Evolutionary conservation across 1,140 invertebrate genomes (phyloP).

Genomic region (Arctopsyche grandis): DNA sequence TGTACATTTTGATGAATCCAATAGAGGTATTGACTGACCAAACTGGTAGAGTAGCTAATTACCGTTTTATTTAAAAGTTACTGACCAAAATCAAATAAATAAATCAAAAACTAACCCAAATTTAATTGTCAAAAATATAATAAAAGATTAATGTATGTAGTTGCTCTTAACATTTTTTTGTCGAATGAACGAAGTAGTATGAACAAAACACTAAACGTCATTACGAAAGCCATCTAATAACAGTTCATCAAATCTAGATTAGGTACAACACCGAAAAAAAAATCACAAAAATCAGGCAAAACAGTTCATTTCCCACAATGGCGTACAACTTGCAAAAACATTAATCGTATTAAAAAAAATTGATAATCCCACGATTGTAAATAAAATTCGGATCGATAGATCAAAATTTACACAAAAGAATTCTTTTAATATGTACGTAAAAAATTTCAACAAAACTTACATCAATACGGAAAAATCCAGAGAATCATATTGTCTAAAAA

Average conservation of each 20-base stretch:
- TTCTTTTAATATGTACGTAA: not conserved
- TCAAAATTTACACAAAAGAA: slow-evolving; percentile 1
- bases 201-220: too few species aligned
- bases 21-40: too few species aligned
- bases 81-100: too few species aligned
- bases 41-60: too few species aligned
- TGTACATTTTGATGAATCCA: too few species aligned
- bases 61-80: too few species aligned
- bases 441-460: not conserved
- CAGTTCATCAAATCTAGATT: not conserved
- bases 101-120: too few species aligned
- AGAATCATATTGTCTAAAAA: slow-evolving; percentile 15
- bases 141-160: too few species aligned
- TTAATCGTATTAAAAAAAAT: not conserved
- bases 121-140: too few species aligned
- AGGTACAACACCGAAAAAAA: not conserved
- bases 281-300: not conserved
- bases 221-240: not conserved
- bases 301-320: not conserved
- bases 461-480: not conserved
- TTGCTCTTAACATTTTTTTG: too few species aligned
- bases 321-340: not conserved
- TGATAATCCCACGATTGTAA: slow-evolving; percentile 6
- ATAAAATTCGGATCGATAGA: not conserved
- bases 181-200: too few species aligned